Base-by-base conservation (phyloP, 1,140 invertebrate species). In the Drosophila sp. region DNA sequence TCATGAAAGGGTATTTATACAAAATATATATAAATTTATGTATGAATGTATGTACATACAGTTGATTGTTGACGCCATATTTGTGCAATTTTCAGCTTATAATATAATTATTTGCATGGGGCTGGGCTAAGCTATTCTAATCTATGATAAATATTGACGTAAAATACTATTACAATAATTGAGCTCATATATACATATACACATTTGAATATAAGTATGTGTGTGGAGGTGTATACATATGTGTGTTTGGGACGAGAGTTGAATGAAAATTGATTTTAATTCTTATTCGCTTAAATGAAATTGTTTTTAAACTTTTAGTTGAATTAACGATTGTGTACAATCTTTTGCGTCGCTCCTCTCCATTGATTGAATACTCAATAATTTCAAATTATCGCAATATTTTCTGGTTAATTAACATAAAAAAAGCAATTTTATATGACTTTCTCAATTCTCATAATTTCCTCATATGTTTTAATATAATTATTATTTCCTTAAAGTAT, bases 41-140 rank as follows among this genome's bases (percentile, higher is more conserved):
- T 50, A 17, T 27, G 23, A 23, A 17, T 17, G 17, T 17, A 17
- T 17, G 17, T 17, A 17, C 17, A 27, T 50, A 27, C 30, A 70
- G 44, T 55, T 76, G 73, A 87, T 80, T 87, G 79, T 76, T 87
- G 75, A 64, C 73, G 68, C 67, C 83, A 77, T 77, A 70, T 70
- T 66, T 77, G 66, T 62, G 56, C 69, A 68, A 84, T 84, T 89
- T 77, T 78, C 56, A 70, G 73, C 76, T 78, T 89, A 84, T 80
- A 70, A 77, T 84, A 84, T 80, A 70, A 77, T 84, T 84, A 87
- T 89, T 89, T 80, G 80, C 84, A 78, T 73, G 66, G 57, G 40
- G 27, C 32, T 63, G 80, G 29, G 72, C 84, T 75, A 75, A 78
- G 56, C 68, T 76, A 70, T 67, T 64, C 58, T 60, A 77, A 83